Conservation (phyloP, 2,888 invertebrate species). For the Thyatira batis region DNA sequence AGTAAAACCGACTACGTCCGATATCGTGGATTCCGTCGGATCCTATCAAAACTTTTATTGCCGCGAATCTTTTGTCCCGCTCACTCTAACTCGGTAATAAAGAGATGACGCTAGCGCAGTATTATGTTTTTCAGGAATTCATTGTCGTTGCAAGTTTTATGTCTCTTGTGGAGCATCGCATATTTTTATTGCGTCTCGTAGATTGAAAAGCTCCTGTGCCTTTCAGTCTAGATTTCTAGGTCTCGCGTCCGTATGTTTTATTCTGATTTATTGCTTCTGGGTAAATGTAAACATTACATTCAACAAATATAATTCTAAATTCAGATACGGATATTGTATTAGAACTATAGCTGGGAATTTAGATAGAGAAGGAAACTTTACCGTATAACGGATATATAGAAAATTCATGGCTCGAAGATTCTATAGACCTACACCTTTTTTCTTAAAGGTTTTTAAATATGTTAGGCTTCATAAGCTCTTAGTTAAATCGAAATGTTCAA, state of each 20-base stretch:
- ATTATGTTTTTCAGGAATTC: conserved; percentile 80
- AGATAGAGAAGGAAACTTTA: no score
- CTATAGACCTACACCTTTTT: no score
- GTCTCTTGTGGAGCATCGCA: conserved; percentile 68
- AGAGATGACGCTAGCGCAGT: conserved; percentile 61
- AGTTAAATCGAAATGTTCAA: no score
- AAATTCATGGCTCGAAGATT: no score
- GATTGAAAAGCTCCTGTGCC: conserved; percentile 64
- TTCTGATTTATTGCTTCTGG: background rate
- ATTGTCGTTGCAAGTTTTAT: conserved; percentile 79
- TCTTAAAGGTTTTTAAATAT: no score
- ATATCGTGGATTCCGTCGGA: conserved; percentile 73
- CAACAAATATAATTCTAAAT: background rate
- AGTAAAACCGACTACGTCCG: conserved; percentile 74
- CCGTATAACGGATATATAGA: no score
- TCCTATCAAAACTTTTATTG: conserved; percentile 80
- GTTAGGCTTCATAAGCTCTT: no score
- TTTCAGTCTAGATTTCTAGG: conserved; percentile 34
- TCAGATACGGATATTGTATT: background rate
- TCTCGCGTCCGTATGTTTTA: conserved; percentile 13
- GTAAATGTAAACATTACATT: background rate
- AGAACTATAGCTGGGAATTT: no score
- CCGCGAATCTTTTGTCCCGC: conserved; percentile 65
- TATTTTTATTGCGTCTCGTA: conserved; percentile 78
- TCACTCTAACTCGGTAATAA: conserved; percentile 63